Evolutionary conservation across 2,797 vertebrate genomes (phyloP).

Genomic region (Periophthalmus magnuspinnatus): DNA sequence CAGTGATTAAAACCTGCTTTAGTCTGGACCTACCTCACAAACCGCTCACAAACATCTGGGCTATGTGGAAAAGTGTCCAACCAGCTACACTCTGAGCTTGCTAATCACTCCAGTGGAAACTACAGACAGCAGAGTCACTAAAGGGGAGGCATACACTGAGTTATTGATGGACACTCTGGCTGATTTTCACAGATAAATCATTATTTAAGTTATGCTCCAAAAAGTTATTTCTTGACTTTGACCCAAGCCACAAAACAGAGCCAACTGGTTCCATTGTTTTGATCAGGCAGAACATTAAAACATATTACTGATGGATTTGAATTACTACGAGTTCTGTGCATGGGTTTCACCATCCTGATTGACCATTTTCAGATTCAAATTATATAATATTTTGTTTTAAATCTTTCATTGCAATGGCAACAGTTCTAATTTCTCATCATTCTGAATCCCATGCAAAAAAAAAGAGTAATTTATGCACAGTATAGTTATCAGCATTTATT

Average conservation of each 20-base stretch:
- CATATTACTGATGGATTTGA: not conserved
- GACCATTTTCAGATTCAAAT: no score
- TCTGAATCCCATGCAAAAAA: no score
- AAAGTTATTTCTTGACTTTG: not conserved
- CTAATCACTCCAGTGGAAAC: conserved; percentile 4
- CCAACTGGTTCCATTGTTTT: not conserved
- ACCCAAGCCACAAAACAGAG: not conserved
- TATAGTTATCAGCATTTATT: not conserved
- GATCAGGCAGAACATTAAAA: not conserved
- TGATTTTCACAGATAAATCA: not conserved
- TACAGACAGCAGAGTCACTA: not conserved
- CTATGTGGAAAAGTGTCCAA: not conserved
- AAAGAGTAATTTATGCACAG: not conserved
- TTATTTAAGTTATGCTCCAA: not conserved
- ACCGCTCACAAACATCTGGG: conserved; percentile 9
- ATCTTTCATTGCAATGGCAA: no score
- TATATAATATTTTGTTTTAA: no score
- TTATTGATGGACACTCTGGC: conserved; percentile 2
- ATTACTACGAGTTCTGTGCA: not conserved
- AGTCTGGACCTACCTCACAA: conserved; percentile 5
- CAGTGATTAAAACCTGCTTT: conserved; percentile 10
- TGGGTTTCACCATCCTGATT: no score
- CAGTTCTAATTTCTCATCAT: no score
- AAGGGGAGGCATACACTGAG: not conserved
- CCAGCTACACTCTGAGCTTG: not conserved